Evolutionary conservation across 2,888 invertebrate genomes (phyloP).

Genomic region (Zygaena filipendulae): DNA sequence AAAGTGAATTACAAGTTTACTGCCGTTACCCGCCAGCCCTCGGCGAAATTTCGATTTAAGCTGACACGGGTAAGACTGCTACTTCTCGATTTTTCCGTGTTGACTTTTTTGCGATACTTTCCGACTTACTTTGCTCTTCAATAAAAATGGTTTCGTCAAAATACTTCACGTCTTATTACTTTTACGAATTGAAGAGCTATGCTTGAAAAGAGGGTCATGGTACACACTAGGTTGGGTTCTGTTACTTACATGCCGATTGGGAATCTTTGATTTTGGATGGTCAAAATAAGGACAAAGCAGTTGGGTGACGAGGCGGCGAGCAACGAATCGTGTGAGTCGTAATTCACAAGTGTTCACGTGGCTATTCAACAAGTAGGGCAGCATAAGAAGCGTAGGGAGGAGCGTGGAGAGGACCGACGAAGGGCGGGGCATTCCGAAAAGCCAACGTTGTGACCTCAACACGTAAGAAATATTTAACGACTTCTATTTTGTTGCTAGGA

Average conservation of each 20-base stretch:
- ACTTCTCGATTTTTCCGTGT: slow-evolving; percentile 27
- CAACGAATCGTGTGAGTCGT: slow-evolving; percentile 41
- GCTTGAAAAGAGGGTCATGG: too few relatives aligned
- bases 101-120: slow-evolving; percentile 36
- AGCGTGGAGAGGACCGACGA: slow-evolving; percentile 47
- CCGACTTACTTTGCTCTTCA: too few relatives aligned
- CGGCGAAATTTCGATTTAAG: slow-evolving; percentile 44
- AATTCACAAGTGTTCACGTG: slow-evolving; percentile 42
- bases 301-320: slow-evolving; percentile 13
- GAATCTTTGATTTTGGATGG: too few relatives aligned
- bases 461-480: slow-evolving; percentile 50
- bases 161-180: too few relatives aligned
- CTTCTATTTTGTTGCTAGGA: slow-evolving; percentile 45
- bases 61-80: slow-evolving; percentile 36
- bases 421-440: slow-evolving; percentile 54
- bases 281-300: too few relatives aligned
- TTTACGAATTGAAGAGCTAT: too few relatives aligned
- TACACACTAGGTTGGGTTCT: too few relatives aligned
- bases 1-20: slow-evolving; percentile 60
- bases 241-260: too few relatives aligned
- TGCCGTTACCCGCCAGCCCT: slow-evolving; percentile 37
- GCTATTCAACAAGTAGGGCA: slow-evolving; percentile 51
- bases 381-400: slow-evolving; percentile 55
- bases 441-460: slow-evolving; percentile 49
- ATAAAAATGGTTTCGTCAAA: too few relatives aligned